Evolutionary conservation across 2,888 invertebrate genomes (phyloP), one percentile per base, ranked within the genome.

Genomic region (Philonicus albiceps): DNA sequence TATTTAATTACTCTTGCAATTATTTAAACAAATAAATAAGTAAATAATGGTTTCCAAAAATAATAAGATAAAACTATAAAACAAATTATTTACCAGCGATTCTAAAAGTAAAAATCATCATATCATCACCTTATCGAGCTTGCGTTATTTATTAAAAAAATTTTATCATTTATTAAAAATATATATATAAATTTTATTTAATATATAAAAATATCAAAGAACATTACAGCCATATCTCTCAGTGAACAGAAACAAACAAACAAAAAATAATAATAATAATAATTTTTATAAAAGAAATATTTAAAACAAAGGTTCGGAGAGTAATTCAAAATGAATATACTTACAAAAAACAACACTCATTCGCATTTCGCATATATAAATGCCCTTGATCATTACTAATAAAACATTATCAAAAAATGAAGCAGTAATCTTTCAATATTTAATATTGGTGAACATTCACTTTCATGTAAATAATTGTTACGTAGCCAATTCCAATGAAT

Each of bases 171-270:
- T 84, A 84, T 84, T 43, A 73, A 84, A 73, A 73, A 78, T 86
- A 53, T 76, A 43, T 76, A 78, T 78, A n/a, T n/a, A n/a, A 78
- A 86, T 34, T 72, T 84, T 43, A 84, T 73, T 84, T 30, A 73
- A 72, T 84, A 73, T 43, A 37, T 19, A 37, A n/a, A n/a, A n/a
- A 40, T 84, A 84, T 73, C 43, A 84, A 83, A 84, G 84, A 84
- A 85, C 76, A 76, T 55, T 81, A 86, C 86, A 86, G 86, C 86
- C 86, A 86, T 72, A 73, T 86, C 53, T 76, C n/a, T 76, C 11
- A 85, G 75, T 85, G 55, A 75, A 55, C 49, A 53, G 55, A 85
- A 85, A 34, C 16, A 31, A 85, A 85, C 27, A 84, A 16, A 84
- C n/a, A n/a, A n/a, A n/a, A n/a, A n/a, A n/a, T n/a, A n/a, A n/a